Evolutionary conservation across 2,797 vertebrate species (phyloP).

Genomic region (Cossypha dichroa): DNA sequence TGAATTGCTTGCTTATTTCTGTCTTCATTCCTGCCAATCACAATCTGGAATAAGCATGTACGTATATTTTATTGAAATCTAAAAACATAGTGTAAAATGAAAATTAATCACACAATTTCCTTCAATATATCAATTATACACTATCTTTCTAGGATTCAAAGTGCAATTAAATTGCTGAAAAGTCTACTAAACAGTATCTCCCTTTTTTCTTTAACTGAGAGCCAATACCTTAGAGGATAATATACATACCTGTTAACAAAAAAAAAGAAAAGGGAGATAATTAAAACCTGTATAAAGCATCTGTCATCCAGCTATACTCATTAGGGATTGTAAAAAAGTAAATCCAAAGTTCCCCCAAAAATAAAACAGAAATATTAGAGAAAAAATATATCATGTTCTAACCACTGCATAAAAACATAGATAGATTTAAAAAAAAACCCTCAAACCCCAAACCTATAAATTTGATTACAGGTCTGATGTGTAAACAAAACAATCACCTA

Average conservation of each 20-base stretch:
- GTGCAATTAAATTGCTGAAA: not conserved
- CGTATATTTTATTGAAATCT: not conserved
- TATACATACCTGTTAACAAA: not conserved
- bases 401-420: not conserved
- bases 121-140: not conserved
- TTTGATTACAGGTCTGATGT: not conserved
- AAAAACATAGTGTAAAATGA: not conserved
- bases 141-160: not conserved
- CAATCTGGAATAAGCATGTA: not conserved
- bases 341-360: not conserved
- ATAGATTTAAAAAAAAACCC: not conserved
- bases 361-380: not conserved
- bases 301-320: not conserved
- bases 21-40: not conserved
- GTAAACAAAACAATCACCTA: constrained; percentile 56
- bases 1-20: not conserved
- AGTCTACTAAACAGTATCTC: not conserved
- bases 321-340: not conserved
- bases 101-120: not conserved
- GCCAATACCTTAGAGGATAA: not conserved
- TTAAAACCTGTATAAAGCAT: constrained; percentile 28
- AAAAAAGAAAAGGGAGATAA: not conserved
- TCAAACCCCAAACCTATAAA: not conserved
- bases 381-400: not conserved
- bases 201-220: not conserved